Conservation (phyloP, 2,888 invertebrate genomes). For the Balanococcus diminutus region DNA sequence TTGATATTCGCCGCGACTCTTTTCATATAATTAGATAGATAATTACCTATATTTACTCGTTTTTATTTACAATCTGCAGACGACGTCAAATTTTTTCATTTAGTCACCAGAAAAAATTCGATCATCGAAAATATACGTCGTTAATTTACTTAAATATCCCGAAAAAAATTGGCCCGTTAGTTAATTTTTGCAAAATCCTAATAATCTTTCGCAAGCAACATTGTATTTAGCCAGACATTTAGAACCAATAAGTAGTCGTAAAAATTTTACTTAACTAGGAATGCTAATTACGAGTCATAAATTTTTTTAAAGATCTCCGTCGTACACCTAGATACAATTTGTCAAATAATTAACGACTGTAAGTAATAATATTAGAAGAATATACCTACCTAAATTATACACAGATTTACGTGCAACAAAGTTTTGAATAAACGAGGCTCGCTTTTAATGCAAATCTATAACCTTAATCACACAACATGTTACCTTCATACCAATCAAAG, state of each 20-base stretch:
- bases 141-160: not conserved
- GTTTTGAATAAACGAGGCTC: not conserved
- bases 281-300: not conserved
- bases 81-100: not conserved
- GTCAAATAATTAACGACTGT: not conserved
- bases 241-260: not conserved
- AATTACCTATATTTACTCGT: too few species aligned
- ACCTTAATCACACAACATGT: not conserved
- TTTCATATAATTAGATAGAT: too few species aligned
- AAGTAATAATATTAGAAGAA: not conserved
- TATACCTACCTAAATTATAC: too few species aligned
- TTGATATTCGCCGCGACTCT: too few species aligned
- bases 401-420: not conserved
- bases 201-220: not conserved
- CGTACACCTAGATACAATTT: not conserved
- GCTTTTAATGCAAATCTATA: not conserved
- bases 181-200: not conserved
- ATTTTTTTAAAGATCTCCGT: not conserved
- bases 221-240: not conserved
- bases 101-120: not conserved
- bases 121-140: not conserved
- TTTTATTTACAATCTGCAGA: not conserved
- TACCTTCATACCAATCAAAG: too few species aligned
- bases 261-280: not conserved
- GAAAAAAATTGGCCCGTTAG: not conserved